A percentile compares a stretch with the other conserved stretches of the same genome.
Evolutionary conservation across 2,113 vertebrate species (phyloP).

Genomic region (human (Homo sapiens)): DNA sequence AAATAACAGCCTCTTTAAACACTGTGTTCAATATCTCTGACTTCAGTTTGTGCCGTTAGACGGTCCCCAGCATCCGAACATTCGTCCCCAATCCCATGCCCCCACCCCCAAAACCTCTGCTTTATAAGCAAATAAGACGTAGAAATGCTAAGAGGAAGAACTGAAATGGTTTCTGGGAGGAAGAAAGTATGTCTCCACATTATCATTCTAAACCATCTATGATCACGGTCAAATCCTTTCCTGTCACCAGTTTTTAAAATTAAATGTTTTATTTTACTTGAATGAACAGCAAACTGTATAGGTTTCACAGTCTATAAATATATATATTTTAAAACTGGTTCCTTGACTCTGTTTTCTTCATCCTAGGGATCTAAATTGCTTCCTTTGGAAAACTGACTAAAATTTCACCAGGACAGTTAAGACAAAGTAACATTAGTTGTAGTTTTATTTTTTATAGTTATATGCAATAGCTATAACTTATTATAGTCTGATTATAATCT

Average conservation of each 20-base stretch:
- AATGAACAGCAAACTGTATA: not conserved
- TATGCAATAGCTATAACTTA: not conserved
- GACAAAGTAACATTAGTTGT: not conserved
- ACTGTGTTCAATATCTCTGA: constrained; percentile 73
- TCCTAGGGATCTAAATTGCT: not conserved
- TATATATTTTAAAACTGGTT: not conserved
- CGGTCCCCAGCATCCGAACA: constrained; percentile 68
- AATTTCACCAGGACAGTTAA: constrained; percentile 12
- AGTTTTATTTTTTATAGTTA: not conserved
- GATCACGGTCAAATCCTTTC: constrained; percentile 58
- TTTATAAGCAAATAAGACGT: constrained; percentile 67
- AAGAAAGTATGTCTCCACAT: constrained; percentile 59
- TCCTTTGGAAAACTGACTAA: constrained; percentile 13
- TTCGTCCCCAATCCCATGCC: constrained; percentile 23
- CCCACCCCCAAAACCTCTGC: constrained; percentile 57
- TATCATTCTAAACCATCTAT: constrained; percentile 70
- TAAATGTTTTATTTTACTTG: constrained; percentile 46
- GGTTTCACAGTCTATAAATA: not conserved
- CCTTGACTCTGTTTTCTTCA: constrained; percentile 25
- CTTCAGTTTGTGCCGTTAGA: constrained; percentile 81
- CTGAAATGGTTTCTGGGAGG: constrained; percentile 58
- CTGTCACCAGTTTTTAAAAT: constrained; percentile 59
- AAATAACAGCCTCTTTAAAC: constrained; percentile 79
- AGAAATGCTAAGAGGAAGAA: constrained; percentile 72
- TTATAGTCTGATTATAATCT: not conserved